Evolutionary conservation across 2,888 invertebrate species (phyloP).

Genomic region (Branchellion lobata): DNA sequence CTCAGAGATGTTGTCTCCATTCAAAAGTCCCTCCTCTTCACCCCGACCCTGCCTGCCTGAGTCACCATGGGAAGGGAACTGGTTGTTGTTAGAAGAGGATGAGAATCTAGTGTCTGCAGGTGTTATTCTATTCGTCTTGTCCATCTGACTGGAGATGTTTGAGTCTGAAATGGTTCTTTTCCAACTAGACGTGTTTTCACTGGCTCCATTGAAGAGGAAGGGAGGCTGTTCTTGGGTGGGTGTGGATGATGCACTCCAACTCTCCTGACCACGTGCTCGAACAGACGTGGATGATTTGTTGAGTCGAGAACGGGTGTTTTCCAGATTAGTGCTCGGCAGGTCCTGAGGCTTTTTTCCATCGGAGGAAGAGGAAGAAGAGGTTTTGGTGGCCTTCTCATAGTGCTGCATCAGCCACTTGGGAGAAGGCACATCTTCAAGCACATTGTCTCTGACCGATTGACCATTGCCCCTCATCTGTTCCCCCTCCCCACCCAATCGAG

Average conservation of each 20-base stretch:
- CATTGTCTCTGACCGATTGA: conserved; percentile 8
- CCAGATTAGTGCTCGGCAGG: too few relatives aligned
- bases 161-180: conserved; percentile 12
- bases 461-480: neutral
- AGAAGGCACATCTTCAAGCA: conserved; percentile 37
- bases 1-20: conserved; percentile 15
- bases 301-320: too few relatives aligned
- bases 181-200: neutral
- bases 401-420: conserved; percentile 47
- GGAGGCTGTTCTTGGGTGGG: conserved; percentile 12
- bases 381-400: conserved; percentile 40
- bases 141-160: neutral
- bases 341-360: too few relatives aligned
- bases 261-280: neutral
- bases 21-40: conserved; percentile 18
- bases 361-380: neutral
- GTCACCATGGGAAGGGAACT: neutral
- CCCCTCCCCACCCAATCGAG: neutral
- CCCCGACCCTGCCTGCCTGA: neutral
- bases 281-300: too few relatives aligned
- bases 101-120: neutral
- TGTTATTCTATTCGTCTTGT: neutral
- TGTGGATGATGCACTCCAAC: conserved; percentile 14
- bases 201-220: too few relatives aligned
- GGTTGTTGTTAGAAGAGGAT: neutral